phyloP scores from a whole-genome alignment of 1,140 invertebrate genomes.

The Macrobrachium nipponense region DNA sequence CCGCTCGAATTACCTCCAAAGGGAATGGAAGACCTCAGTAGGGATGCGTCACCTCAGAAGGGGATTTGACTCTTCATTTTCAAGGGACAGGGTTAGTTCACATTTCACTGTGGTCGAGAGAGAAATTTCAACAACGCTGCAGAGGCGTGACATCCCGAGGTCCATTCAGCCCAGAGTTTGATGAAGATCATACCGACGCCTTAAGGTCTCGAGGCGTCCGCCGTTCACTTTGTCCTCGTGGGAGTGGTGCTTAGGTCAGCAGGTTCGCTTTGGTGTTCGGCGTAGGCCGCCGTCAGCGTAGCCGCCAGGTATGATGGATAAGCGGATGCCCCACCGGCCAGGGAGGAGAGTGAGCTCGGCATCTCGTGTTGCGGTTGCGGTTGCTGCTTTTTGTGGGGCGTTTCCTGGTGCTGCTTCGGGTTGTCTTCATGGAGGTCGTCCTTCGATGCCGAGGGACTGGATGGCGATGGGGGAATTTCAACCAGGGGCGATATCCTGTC shows the following conservation, averaged over 20 bases:
- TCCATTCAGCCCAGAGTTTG: no score
- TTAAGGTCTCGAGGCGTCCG: background rate
- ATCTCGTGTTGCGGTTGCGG: background rate
- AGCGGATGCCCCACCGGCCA: background rate
- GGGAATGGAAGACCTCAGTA: no score
- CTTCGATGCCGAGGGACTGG: constrained; percentile 21
- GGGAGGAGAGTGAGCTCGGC: constrained; percentile 1
- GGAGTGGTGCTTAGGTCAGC: constrained; percentile 44
- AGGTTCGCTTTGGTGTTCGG: constrained; percentile 48
- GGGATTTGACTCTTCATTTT: no score
- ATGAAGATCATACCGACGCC: background rate
- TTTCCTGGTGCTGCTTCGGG: constrained; percentile 36
- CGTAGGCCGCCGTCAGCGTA: constrained; percentile 44
- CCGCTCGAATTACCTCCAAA: no score
- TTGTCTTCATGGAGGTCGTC: constrained; percentile 31
- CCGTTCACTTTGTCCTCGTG: constrained; percentile 46
- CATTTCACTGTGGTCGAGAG: no score
- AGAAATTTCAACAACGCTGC: no score
- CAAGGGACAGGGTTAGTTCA: no score
- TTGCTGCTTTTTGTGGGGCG: constrained; percentile 9
- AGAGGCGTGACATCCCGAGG: no score
- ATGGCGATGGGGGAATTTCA: constrained; percentile 35
- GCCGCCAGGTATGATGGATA: constrained; percentile 49
- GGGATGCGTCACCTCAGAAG: no score
- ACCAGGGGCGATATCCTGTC: constrained; percentile 25